Conservation (phyloP, 2,888 invertebrate species). For the Polyommatus icarus region DNA sequence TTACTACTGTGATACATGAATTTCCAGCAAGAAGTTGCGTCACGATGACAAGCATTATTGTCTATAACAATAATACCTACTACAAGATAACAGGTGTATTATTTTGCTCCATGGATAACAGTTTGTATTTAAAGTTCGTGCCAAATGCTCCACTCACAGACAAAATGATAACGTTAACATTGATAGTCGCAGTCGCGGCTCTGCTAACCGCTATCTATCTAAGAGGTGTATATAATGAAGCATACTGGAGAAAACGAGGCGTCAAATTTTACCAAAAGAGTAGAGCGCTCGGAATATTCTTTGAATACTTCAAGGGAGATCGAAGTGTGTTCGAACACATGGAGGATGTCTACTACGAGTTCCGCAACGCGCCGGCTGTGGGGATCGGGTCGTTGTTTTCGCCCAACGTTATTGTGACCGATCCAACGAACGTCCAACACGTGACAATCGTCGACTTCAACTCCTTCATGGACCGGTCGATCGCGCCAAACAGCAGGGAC, state of each 20-base stretch:
- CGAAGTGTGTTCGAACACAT: background rate
- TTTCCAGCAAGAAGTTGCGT: too few species aligned
- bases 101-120: background rate
- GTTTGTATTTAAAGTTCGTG: background rate
- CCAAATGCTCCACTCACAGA: background rate
- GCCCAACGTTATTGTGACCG: background rate
- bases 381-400: background rate
- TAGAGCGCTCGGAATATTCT: background rate
- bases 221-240: constrained; percentile 11
- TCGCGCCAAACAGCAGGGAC: background rate
- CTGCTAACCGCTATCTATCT: background rate
- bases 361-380: background rate
- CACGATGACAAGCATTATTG: background rate
- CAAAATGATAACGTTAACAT: background rate
- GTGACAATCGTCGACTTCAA: background rate
- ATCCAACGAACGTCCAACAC: background rate
- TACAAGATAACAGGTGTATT: background rate
- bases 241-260: constrained; percentile 3
- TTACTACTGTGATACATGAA: too few species aligned
- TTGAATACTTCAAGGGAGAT: background rate
- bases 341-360: background rate
- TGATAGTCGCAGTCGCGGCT: background rate
- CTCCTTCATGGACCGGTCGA: background rate
- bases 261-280: background rate
- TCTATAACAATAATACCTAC: background rate